phyloP scores from a whole-genome alignment of 2,888 invertebrate species.

The Helicoverpa assulta region DNA sequence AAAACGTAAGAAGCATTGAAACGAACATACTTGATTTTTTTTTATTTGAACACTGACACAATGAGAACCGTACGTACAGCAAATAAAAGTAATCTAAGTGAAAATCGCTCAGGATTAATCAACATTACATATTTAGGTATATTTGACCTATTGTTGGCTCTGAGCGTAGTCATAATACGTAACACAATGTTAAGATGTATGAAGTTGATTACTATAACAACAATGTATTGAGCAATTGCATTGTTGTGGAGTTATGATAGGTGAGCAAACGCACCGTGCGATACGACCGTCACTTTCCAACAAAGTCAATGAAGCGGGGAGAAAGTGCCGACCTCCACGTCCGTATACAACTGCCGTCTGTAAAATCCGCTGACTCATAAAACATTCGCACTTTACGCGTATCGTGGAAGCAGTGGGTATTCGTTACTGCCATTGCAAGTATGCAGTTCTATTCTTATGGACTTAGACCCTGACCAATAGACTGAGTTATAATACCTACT shows the following conservation, averaged over 20 bases:
- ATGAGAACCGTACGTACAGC: not conserved
- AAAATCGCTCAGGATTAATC: slow-evolving; percentile 4
- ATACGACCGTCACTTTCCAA: slow-evolving; percentile 87
- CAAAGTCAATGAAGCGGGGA: slow-evolving; percentile 89
- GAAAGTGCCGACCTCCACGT: slow-evolving; percentile 88
- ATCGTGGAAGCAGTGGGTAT: not conserved
- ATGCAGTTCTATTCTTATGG: not conserved
- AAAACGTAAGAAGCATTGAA: too few relatives aligned
- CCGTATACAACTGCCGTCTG: slow-evolving; percentile 79
- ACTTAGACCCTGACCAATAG: too few relatives aligned
- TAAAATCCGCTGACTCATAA: slow-evolving; percentile 86
- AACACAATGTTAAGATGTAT: slow-evolving; percentile 48
- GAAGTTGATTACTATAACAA: slow-evolving; percentile 61
- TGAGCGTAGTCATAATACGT: slow-evolving; percentile 30
- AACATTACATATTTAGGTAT: not conserved
- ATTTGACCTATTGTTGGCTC: slow-evolving; percentile 1
- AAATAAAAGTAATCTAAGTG: too few relatives aligned
- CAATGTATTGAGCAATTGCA: slow-evolving; percentile 67
- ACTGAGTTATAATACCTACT: too few relatives aligned
- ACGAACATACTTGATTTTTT: too few relatives aligned
- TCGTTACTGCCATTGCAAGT: slow-evolving; percentile 8
- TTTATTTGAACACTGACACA: too few relatives aligned
- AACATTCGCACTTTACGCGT: slow-evolving; percentile 38
- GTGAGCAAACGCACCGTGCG: slow-evolving; percentile 73
- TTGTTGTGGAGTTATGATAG: slow-evolving; percentile 68